Evolutionary conservation across 2,797 vertebrate genomes (phyloP).

Genomic region (Acrocephalus scirpaceus): DNA sequence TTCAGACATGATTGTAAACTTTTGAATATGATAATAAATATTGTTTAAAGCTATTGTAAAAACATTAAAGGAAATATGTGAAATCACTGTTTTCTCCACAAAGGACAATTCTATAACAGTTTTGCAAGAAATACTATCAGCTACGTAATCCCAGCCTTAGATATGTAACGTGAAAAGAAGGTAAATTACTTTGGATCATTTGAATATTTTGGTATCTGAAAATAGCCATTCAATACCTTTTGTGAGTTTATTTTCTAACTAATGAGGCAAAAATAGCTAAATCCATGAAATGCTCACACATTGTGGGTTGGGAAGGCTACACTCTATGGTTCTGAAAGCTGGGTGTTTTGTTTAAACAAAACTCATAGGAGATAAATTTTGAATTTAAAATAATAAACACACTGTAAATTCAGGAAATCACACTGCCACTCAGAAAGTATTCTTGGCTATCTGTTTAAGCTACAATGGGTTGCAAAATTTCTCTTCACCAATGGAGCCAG

Average conservation of each 20-base stretch:
- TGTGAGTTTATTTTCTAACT: not conserved
- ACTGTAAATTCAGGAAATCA: not conserved
- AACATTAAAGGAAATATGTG: not conserved
- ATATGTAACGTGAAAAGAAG: not conserved
- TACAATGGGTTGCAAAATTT: not conserved
- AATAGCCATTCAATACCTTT: not conserved
- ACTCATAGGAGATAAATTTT: not conserved
- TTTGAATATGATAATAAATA: not conserved
- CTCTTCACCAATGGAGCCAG: accelerated
- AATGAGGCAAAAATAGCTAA: not conserved
- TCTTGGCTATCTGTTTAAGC: not conserved
- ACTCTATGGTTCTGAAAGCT: not conserved
- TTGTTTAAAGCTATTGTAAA: not conserved
- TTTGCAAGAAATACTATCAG: not conserved
- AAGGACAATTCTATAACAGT: not conserved
- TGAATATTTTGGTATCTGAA: not conserved
- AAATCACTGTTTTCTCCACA: not conserved
- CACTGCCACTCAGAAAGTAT: not conserved
- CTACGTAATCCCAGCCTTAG: not conserved
- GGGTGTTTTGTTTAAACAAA: not conserved
- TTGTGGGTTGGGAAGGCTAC: not conserved
- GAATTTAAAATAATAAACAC: not conserved
- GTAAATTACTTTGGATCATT: not conserved
- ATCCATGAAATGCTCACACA: not conserved
- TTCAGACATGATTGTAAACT: not conserved